A percentile compares a stretch with the other conserved stretches of the same genome.
These are phyloP conservation scores for Sylvia atricapilla DNA, from an alignment of 2,113 vertebrate species.

Conservation along the genomic window DNA sequence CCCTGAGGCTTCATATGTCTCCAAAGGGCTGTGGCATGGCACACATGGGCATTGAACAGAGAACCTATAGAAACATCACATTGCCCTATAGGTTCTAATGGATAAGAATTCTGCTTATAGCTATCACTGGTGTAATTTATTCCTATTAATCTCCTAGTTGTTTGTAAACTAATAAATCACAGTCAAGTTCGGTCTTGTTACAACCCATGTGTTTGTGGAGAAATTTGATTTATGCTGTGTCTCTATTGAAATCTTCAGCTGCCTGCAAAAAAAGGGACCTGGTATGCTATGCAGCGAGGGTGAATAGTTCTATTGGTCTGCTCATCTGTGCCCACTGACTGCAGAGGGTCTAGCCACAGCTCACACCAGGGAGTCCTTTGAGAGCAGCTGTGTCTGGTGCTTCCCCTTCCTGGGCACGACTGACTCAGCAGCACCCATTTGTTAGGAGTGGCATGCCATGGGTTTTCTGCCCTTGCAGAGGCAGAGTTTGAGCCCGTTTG, in stretches of 20 bases:
- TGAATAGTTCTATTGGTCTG: neutral
- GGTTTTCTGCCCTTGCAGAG: neutral
- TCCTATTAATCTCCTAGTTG: neutral
- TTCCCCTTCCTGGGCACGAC: accelerated
- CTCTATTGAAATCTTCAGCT: neutral
- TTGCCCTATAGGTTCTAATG: neutral
- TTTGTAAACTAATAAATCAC: neutral
- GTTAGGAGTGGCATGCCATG: accelerated
- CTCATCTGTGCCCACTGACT: accelerated
- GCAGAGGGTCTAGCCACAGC: neutral
- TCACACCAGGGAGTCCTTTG: accelerated
- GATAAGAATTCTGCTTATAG: neutral
- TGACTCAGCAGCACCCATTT: neutral
- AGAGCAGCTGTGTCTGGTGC: neutral
- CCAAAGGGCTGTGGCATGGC: no score
- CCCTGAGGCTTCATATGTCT: accelerated
- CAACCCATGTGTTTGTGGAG: neutral
- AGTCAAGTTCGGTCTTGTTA: neutral
- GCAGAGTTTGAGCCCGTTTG: neutral
- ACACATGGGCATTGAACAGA: neutral
- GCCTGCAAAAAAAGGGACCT: neutral
- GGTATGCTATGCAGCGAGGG: neutral
- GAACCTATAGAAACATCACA: neutral
- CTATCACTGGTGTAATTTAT: neutral
- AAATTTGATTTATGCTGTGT: neutral